Base-by-base conservation (phyloP, 2,888 invertebrate genomes). In the Brenthis daphne region DNA sequence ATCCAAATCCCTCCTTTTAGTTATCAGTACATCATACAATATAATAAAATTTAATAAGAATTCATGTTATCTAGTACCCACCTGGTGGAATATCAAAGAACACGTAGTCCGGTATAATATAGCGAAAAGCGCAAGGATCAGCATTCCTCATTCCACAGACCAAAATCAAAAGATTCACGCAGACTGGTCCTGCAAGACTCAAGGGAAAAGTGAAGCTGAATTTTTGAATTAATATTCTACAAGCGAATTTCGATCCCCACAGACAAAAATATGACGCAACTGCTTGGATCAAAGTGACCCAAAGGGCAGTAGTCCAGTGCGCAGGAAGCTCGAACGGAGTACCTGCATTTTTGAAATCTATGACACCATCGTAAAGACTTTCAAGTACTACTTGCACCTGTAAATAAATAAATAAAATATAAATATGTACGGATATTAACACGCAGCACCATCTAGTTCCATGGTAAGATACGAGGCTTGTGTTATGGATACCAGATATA, bases 171-270 rank as follows among this genome's bases (percentile, higher is more conserved):
- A 95, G 81, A 20, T 95, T 94, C 2, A 98, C 92, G 3, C 96
- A 94, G 1, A 95, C 92, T 0, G 98, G 98, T 0, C 96, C 95
- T 0, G 96, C 94, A 13, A 98, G 89, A 78, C 94, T 95, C 54
- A 98, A 88, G 0, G 98, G 97, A 72, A 98, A 94, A 0, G 98
- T 96, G 79, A 96, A 98, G 77, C 98, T 96, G 83, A 97, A 96
- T 65, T 95, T 94, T 85, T 98, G 98, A 82, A 99, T 98, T 83
- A 96, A 95, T 73, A 98, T 96, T 91, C 97, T 97, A 90, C 97
- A 97, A 0, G 97, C 96, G 76, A 97, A 97, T 89, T 97, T 98
- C 5, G 95, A 94, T 73, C 94, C 94, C 24, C 92, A 91, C 79
- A 95, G 96, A 76, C 95, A 94, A 12, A 96, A 75, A 78, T 96